phyloP scores from a whole-genome alignment of 2,888 invertebrate genomes.

The Trissolcus japonicus region DNA sequence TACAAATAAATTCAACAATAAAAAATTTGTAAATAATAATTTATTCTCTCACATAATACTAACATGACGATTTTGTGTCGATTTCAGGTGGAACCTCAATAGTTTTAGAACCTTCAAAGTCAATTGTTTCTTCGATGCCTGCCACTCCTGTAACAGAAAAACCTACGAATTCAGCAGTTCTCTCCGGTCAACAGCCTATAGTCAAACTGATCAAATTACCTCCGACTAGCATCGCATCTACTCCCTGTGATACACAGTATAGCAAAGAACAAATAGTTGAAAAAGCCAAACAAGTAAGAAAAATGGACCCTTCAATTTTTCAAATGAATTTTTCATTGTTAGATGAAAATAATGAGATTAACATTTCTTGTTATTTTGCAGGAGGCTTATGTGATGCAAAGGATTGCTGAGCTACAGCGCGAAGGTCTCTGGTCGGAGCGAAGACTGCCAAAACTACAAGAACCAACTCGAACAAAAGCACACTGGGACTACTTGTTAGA shows the following conservation, averaged over 20 bases:
- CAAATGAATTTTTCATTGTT: not conserved
- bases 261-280: slow-evolving; percentile 88
- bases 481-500: slow-evolving; percentile 99
- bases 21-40: not conserved
- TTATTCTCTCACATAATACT: too few species aligned
- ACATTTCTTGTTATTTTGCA: slow-evolving; percentile 63
- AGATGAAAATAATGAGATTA: not conserved
- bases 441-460: slow-evolving; percentile 92
- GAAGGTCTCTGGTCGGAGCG: slow-evolving; percentile 97
- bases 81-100: slow-evolving; percentile 78
- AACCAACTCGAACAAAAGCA: slow-evolving; percentile 91
- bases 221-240: slow-evolving; percentile 61
- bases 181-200: slow-evolving; percentile 65
- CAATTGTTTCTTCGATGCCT: slow-evolving; percentile 61
- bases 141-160: slow-evolving; percentile 69
- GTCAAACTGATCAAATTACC: slow-evolving; percentile 72
- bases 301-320: not conserved
- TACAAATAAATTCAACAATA: slow-evolving; percentile 1
- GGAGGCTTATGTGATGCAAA: slow-evolving; percentile 95
- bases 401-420: slow-evolving; percentile 93
- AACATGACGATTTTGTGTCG: not conserved
- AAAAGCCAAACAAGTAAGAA: slow-evolving; percentile 85
- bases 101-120: slow-evolving; percentile 67
- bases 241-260: slow-evolving; percentile 69
- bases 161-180: slow-evolving; percentile 40